Base-by-base conservation (phyloP, 2,797 vertebrate species). In the Acomys russatus region DNA sequence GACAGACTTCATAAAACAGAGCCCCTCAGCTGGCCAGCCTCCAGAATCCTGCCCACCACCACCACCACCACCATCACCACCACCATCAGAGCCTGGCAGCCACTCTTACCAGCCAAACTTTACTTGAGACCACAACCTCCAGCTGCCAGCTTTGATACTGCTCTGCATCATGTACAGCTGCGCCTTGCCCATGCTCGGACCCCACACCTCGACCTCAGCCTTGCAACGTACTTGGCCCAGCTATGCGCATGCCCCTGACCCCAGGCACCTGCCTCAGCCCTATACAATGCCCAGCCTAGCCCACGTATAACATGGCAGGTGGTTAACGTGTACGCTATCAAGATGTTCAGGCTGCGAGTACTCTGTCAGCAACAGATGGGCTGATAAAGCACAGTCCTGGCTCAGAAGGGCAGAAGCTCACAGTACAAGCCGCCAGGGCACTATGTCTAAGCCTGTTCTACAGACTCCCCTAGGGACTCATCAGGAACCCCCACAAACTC, bases 361-460 rank as follows among this genome's bases (percentile, higher is more conserved):
- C 15, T 14, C 11, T 4, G 14, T 54, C 22, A 11, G 49, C 38
- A 23, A 3, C 6, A 20, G 51, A 59, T 56, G 4, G 51, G 28
- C 33, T 0, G 0, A 56, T 0, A 0, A 17, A 0, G 14, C 35
- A 23, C 2, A 0, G 1, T 0, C 30, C n/a, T 0, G 22, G 6
- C 30, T 64, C 44, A 68, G 33, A n/a, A 9, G n/a, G 3, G 3
- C 9, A 10, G 54, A 56, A 17, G 56, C 1, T 49, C 22, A 44
- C 38, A 4, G 30, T 23, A 23, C 44, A 85, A 51, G 63, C 10
- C 9, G 6, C 11, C 9, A 38, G 44, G 44, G 30, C 10, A 20
- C 38, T 49, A 10, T 1, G 28, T 49, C 66, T 33, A 49, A 71
- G 25, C 44, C 12, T 54, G 1, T 73, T 87, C 68, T 35, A 28